A percentile compares a stretch with the other conserved stretches of the same genome.
phyloP scores from a whole-genome alignment of 1,140 invertebrate species.

The Pseudomyrmex cubaensis region DNA sequence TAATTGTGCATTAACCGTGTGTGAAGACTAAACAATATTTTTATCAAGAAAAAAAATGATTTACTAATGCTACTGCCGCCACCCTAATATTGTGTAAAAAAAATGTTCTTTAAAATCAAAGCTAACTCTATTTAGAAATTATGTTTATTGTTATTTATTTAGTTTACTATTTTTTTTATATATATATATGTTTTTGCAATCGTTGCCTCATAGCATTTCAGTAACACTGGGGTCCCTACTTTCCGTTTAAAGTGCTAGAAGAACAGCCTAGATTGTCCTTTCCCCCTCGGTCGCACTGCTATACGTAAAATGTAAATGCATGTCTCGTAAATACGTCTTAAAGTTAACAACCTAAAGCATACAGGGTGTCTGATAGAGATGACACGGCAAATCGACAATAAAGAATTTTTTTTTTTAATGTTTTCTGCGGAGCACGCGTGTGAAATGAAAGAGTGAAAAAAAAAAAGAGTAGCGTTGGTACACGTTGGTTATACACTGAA shows the following conservation, averaged over 20 bases:
- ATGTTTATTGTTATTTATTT: constrained; percentile 18
- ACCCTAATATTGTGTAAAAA: constrained; percentile 78
- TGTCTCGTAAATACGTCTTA: constrained; percentile 65
- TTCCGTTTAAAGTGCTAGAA: constrained; percentile 87
- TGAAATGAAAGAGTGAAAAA: constrained; percentile 29
- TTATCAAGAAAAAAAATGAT: constrained; percentile 77
- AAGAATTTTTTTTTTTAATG: not conserved
- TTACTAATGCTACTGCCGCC: constrained; percentile 83
- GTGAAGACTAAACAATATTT: constrained; percentile 78
- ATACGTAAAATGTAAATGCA: constrained; percentile 32
- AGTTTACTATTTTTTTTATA: constrained; percentile 5
- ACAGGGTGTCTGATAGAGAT: constrained; percentile 74
- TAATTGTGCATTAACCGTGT: constrained; percentile 78
- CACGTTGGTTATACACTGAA: constrained; percentile 53
- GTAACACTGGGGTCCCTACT: constrained; percentile 85
- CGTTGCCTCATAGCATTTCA: constrained; percentile 78
- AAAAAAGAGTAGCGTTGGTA: constrained; percentile 3
- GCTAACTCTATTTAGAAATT: constrained; percentile 48
- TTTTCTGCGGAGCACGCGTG: not conserved
- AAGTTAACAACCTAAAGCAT: constrained; percentile 56
- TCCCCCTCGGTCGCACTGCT: constrained; percentile 79
- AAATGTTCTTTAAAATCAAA: constrained; percentile 38
- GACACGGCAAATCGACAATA: not conserved
- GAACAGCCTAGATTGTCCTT: constrained; percentile 84
- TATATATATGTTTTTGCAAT: constrained; percentile 33